A percentile compares a stretch with the other conserved stretches of the same genome.
phyloP scores from a whole-genome alignment of 1,140 invertebrate species.

The Branchinecta lynchi region DNA sequence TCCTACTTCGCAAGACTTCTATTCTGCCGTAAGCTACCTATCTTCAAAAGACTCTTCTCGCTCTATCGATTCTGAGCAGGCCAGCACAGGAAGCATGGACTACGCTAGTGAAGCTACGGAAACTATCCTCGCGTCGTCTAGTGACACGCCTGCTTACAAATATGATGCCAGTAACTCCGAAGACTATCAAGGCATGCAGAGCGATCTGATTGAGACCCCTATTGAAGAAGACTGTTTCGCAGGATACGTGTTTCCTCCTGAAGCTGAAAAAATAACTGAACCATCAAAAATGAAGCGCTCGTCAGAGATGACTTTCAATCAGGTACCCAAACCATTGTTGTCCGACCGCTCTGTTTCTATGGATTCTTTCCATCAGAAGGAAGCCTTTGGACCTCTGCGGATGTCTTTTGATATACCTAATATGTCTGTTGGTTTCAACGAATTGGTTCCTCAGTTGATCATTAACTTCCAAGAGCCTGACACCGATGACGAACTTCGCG shows the following conservation, averaged over 20 bases:
- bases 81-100: constrained; percentile 62
- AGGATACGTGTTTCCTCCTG: not conserved
- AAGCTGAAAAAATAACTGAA: not conserved
- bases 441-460: not conserved
- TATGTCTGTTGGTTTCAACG: not conserved
- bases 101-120: constrained; percentile 70
- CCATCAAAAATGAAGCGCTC: constrained; percentile 55
- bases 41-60: constrained; percentile 75
- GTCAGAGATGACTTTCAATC: constrained; percentile 74
- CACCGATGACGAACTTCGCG: constrained; percentile 27
- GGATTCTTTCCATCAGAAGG: constrained; percentile 3
- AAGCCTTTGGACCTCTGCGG: not conserved
- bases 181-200: not conserved
- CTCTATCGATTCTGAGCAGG: constrained; percentile 71
- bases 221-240: not conserved
- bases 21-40: constrained; percentile 61
- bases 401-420: not conserved
- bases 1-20: constrained; percentile 59
- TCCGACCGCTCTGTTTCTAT: constrained; percentile 25
- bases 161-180: not conserved
- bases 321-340: constrained; percentile 38
- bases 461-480: constrained; percentile 20
- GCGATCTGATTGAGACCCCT: not conserved
- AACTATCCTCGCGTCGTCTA: constrained; percentile 61
- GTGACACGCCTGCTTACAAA: constrained; percentile 27